Evolutionary conservation across 2,113 vertebrate genomes (phyloP).

Genomic region (Zingel zingel): DNA sequence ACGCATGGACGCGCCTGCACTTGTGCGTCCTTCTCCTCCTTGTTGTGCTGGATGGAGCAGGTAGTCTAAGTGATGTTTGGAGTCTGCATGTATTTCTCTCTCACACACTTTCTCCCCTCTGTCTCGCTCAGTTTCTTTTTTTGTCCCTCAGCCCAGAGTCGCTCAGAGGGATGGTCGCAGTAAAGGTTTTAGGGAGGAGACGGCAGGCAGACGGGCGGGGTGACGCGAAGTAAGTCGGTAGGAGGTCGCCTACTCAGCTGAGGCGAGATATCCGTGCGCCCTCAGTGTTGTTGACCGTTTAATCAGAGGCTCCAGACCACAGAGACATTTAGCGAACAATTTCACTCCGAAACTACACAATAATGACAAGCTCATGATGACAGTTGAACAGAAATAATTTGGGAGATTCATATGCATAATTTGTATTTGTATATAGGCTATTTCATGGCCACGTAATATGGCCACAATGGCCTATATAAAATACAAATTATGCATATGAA

Average conservation of each 20-base stretch:
- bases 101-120: background rate
- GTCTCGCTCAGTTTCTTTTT: background rate
- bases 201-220: constrained; percentile 80
- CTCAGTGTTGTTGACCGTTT: constrained; percentile 55
- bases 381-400: background rate
- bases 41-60: constrained; percentile 70
- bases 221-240: constrained; percentile 78
- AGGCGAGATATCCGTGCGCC: constrained; percentile 65
- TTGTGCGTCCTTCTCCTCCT: constrained; percentile 77
- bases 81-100: constrained; percentile 57
- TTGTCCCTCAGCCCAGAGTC: constrained; percentile 46
- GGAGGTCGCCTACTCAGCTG: constrained; percentile 73
- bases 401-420: background rate
- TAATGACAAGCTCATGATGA: background rate
- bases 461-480: background rate
- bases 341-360: constrained; percentile 17
- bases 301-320: constrained; percentile 19
- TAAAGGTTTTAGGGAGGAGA: constrained; percentile 75
- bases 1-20: constrained; percentile 77
- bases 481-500: too few relatives aligned
- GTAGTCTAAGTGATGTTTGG: constrained; percentile 71
- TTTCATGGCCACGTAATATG: background rate
- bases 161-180: constrained; percentile 67
- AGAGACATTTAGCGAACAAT: constrained; percentile 5
- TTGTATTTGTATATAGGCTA: background rate